Base-by-base conservation (phyloP, 2,888 invertebrate genomes). In the Caenorhabditis plicata region DNA sequence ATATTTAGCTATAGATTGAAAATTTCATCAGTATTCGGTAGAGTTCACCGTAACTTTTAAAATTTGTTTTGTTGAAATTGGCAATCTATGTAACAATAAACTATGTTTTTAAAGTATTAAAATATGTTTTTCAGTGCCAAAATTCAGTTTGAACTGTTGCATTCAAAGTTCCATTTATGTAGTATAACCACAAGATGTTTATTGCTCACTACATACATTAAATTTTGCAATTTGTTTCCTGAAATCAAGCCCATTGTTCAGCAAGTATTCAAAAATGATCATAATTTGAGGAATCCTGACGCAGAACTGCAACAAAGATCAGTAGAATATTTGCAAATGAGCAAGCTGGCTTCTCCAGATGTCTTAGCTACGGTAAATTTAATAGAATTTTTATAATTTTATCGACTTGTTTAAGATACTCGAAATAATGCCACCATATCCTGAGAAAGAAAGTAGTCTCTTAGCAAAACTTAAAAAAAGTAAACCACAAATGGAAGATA, bases 351-450 rank as follows among this genome's bases (percentile, higher is more conserved):
- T 26, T 91, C 93, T 66, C 88, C 92, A 49, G 96, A 98, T 86
- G 95, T 98, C 54, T 85, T 98, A 81, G 88, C 81, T 17, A 80
- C 80, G 20, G 80, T 79, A 20, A 58, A 63, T 32, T 8, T 32
- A 27, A 15, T n/a, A 11, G 4, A 4, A 11, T 19, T 8, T 9
- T 31, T 27, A 26, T 15, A 19, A 15, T 4, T 35, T 15, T 26
- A 4, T 9, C 3, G 20, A 15, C 25, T 33, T 7, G 25, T 57
- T 69, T 40, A 48, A 75, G 75, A 75, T 78, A 49, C 85, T 98
- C 71, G 98, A 98, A 86, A 98, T 98, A 85, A 98, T 98, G 98
- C 98, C 98, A 64, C 95, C 96, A 45, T 98, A 96, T 85, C 94
- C 98, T 4, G 98, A 98, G 84, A 87, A 96, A 55, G 79, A 80